phyloP scores from a whole-genome alignment of 2,888 invertebrate species.

The Lycophotia porphyrea region DNA sequence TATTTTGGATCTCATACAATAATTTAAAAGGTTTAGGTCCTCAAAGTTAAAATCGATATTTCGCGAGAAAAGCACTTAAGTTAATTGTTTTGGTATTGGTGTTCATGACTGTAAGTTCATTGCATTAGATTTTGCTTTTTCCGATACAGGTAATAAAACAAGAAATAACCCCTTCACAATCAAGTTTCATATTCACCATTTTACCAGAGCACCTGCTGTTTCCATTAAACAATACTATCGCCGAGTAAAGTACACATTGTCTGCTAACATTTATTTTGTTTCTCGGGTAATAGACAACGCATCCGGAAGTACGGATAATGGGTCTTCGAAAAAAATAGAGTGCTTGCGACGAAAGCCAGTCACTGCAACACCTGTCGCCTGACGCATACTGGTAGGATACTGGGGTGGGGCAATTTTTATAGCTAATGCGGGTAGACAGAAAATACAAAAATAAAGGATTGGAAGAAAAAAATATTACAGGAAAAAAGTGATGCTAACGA shows the following conservation, averaged over 20 bases:
- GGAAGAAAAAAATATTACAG: not conserved
- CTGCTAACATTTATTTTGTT: conserved; percentile 61
- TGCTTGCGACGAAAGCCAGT: conserved; percentile 63
- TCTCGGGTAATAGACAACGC: conserved; percentile 67
- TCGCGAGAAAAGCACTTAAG: not conserved
- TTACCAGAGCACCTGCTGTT: conserved; percentile 31
- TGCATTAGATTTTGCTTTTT: not conserved
- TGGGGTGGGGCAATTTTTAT: conserved; percentile 31
- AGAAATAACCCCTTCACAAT: not conserved
- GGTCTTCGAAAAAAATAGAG: conserved; percentile 66
- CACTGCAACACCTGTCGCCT: conserved; percentile 66
- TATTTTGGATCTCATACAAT: not conserved
- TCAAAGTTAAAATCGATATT: too few species aligned
- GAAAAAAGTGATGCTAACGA: not conserved
- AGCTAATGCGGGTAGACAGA: not conserved
- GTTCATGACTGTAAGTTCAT: not conserved
- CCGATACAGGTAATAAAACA: conserved; percentile 15
- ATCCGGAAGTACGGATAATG: conserved; percentile 67
- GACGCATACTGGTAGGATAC: conserved; percentile 36
- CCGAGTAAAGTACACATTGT: conserved; percentile 53
- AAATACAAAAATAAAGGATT: not conserved
- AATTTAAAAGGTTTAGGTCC: not conserved
- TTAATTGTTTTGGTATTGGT: not conserved
- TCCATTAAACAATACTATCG: conserved; percentile 46
- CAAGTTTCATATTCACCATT: conserved; percentile 25